These are phyloP conservation scores for Syncerus caffer DNA, from an alignment of 2,797 vertebrate species.

Conservation along the genomic window DNA sequence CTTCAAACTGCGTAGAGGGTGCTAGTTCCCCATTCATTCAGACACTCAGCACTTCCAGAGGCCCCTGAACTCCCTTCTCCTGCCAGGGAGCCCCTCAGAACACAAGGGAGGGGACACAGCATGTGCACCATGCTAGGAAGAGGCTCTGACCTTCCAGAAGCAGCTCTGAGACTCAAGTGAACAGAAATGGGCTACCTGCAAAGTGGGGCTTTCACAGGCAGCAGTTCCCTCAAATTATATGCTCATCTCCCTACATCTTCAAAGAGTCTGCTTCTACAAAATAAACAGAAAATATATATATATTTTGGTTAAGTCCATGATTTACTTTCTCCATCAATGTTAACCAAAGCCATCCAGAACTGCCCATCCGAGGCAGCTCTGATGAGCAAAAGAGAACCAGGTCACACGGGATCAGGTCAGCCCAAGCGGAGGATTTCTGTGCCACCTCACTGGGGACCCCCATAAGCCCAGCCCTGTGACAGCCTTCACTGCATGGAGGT, in stretches of 20 bases:
- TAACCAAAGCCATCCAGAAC: not conserved
- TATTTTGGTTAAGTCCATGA: not conserved
- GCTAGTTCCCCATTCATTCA: not conserved
- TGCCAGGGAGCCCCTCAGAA: not conserved
- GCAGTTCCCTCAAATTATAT: not conserved
- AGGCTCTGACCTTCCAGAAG: not conserved
- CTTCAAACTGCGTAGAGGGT: not conserved
- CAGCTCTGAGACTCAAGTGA: not conserved
- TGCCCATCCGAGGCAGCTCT: not conserved
- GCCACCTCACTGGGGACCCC: not conserved
- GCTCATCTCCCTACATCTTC: not conserved
- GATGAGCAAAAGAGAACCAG: not conserved
- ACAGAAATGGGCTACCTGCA: not conserved
- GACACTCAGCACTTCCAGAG: not conserved
- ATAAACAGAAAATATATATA: not conserved
- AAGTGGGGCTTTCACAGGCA: not conserved
- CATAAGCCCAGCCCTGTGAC: not conserved
- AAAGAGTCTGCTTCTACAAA: not conserved
- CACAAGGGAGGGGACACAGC: not conserved
- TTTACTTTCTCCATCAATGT: not conserved
- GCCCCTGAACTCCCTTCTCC: not conserved
- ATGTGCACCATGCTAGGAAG: not conserved
- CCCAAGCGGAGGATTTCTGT: not conserved
- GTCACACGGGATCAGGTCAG: fast-evolving
- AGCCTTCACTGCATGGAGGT: not conserved